Evolutionary conservation across 2,113 vertebrate species (phyloP).

Genomic region (Motacilla tschutschensis): DNA sequence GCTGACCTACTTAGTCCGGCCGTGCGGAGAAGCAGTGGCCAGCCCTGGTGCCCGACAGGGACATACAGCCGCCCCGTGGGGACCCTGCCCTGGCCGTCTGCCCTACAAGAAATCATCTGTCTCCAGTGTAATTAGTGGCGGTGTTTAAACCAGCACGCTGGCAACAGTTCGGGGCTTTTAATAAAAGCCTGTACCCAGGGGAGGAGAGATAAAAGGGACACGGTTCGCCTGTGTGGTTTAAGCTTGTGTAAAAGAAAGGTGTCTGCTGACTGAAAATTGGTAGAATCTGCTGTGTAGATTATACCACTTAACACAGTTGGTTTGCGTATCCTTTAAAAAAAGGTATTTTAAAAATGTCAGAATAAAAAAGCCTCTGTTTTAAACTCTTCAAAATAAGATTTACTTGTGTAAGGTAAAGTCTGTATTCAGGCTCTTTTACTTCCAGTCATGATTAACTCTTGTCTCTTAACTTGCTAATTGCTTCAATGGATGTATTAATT

Average conservation of each 20-base stretch:
- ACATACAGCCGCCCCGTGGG: accelerated
- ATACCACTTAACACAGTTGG: background rate
- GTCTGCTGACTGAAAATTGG: background rate
- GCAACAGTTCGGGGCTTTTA: background rate
- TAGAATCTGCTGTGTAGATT: background rate
- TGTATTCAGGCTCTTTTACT: background rate
- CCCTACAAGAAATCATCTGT: background rate
- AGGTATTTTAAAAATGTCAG: background rate
- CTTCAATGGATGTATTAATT: background rate
- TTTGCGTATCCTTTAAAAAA: background rate
- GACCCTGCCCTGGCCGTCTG: background rate
- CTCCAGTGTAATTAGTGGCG: conserved; percentile 15
- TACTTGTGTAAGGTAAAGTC: background rate
- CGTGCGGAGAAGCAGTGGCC: background rate
- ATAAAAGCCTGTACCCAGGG: background rate
- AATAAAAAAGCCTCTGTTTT: background rate
- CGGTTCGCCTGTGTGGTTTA: background rate
- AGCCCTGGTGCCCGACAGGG: background rate
- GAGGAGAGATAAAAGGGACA: background rate
- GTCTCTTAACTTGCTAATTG: background rate
- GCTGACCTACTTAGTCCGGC: conserved; percentile 65
- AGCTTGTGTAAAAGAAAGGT: background rate
- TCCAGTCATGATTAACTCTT: background rate
- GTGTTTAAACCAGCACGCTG: background rate
- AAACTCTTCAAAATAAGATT: background rate